Conservation (phyloP, 1,140 invertebrate genomes). For the Metaphire vulgaris region DNA sequence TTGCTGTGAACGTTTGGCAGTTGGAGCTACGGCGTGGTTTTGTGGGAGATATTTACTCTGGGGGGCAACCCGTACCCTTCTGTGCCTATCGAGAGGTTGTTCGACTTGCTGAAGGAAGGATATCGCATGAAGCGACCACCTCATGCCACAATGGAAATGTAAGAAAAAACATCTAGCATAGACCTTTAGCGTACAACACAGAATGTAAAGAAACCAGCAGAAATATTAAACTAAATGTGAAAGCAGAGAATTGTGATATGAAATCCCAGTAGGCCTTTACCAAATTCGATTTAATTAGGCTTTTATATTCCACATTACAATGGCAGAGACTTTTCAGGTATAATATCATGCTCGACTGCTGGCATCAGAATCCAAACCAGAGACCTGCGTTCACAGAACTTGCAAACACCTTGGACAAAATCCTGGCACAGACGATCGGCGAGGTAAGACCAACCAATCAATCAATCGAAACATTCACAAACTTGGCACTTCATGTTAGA, state of each 20-base stretch:
- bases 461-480: no score
- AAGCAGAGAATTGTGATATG: neutral
- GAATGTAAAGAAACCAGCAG: neutral
- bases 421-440: neutral
- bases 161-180: slow-evolving; percentile 1
- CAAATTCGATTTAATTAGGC: no score
- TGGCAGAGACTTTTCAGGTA: slow-evolving; percentile 39
- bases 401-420: neutral
- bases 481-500: no score
- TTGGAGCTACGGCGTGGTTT: slow-evolving; percentile 48
- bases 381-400: slow-evolving; percentile 74
- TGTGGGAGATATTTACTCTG: slow-evolving; percentile 53
- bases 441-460: neutral
- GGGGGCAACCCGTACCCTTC: slow-evolving; percentile 52
- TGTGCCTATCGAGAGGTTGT: slow-evolving; percentile 62
- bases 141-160: slow-evolving; percentile 26
- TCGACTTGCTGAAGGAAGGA: slow-evolving; percentile 71
- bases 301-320: no score
- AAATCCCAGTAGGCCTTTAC: no score
- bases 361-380: slow-evolving; percentile 78
- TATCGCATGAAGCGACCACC: slow-evolving; percentile 69
- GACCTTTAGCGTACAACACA: no score
- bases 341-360: slow-evolving; percentile 73
- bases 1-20: no score
- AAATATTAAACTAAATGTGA: neutral